Conservation (phyloP, 2,113 vertebrate genomes). For the Pseudopodoces humilis region DNA sequence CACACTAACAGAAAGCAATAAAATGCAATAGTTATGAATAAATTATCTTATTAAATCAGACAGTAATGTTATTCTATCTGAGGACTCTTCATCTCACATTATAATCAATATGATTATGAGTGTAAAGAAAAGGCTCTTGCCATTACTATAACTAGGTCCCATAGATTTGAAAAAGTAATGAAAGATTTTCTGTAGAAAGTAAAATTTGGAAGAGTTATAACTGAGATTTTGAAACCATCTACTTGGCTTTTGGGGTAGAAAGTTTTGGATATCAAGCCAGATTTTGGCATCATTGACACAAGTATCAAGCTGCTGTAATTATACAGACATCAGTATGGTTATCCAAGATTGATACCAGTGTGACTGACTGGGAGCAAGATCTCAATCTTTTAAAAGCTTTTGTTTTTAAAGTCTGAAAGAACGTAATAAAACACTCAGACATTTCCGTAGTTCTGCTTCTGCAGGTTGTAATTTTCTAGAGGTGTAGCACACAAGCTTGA, state of each 20-base stretch:
- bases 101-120: slow-evolving; percentile 51
- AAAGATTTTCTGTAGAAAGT: neutral
- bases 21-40: slow-evolving; percentile 65
- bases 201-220: neutral
- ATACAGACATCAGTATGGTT: neutral
- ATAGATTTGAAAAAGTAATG: neutral
- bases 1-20: slow-evolving; percentile 55
- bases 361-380: neutral
- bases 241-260: neutral
- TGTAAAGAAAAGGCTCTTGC: slow-evolving; percentile 33
- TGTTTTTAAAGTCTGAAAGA: neutral
- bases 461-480: neutral
- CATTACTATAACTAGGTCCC: neutral
- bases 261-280: neutral
- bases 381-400: neutral
- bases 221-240: neutral
- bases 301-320: neutral
- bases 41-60: slow-evolving; percentile 69
- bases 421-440: neutral
- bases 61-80: slow-evolving; percentile 46
- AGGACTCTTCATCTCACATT: slow-evolving; percentile 36
- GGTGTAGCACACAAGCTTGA: neutral
- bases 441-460: neutral
- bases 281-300: neutral
- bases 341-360: neutral